Evolutionary conservation across 2,113 vertebrate genomes (phyloP).

Genomic region (Fregetta grallaria): DNA sequence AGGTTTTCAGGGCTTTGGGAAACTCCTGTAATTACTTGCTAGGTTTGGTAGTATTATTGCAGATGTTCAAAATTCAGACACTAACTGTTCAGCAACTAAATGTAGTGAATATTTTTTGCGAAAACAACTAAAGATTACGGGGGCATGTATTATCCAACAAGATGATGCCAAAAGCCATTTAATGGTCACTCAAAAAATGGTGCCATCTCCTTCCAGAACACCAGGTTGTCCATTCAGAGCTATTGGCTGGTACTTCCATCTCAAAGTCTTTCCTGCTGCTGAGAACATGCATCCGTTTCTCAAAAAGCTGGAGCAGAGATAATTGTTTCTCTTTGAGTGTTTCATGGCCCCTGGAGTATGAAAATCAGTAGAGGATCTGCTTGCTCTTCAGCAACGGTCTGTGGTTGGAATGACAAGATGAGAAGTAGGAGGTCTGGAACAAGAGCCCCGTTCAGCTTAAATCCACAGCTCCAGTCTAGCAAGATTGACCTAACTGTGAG

Average conservation of each 20-base stretch:
- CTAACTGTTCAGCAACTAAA: background rate
- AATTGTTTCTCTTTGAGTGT: background rate
- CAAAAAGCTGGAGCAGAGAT: background rate
- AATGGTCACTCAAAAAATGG: background rate
- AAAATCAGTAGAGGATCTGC: background rate
- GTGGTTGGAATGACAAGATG: background rate
- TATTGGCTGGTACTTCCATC: background rate
- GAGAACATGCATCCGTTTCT: background rate
- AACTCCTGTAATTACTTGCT: slow-evolving; percentile 56
- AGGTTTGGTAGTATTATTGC: background rate
- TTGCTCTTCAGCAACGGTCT: background rate
- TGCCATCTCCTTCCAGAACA: background rate
- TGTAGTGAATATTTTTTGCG: background rate
- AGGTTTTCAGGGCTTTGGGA: slow-evolving; percentile 10
- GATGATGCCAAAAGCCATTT: background rate
- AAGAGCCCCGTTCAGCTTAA: background rate
- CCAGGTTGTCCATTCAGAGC: background rate
- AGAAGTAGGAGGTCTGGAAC: background rate
- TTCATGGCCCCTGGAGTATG: background rate
- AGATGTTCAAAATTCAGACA: background rate
- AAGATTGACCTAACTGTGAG: background rate
- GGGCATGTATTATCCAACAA: background rate
- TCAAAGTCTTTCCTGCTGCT: background rate
- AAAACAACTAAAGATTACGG: background rate
- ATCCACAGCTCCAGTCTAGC: background rate